A percentile compares a stretch with the other conserved stretches of the same genome.
phyloP scores from a whole-genome alignment of 1,140 invertebrate species.

The Zaprionus inermis region DNA sequence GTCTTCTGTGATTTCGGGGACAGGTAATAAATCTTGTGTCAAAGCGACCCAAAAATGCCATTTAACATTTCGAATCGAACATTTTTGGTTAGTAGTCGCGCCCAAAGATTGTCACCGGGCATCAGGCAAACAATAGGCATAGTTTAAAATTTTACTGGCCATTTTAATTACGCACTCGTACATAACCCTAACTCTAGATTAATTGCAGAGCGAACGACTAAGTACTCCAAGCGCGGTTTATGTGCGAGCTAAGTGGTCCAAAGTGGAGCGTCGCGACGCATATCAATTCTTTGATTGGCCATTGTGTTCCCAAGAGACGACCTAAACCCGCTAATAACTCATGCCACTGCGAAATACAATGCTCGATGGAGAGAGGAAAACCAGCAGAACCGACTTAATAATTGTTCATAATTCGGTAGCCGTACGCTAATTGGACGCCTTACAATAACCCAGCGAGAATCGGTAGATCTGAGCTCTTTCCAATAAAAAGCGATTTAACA shows the following conservation, averaged over 20 bases:
- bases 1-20: constrained; percentile 78
- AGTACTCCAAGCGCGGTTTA: constrained; percentile 50
- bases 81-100: constrained; percentile 55
- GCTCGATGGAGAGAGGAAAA: background rate
- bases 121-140: constrained; percentile 70
- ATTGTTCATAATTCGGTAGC: constrained; percentile 80
- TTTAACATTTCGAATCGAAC: constrained; percentile 61
- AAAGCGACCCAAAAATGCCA: constrained; percentile 55
- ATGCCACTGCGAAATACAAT: constrained; percentile 40
- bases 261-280: constrained; percentile 26
- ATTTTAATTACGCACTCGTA: constrained; percentile 62
- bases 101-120: constrained; percentile 29
- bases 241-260: constrained; percentile 62
- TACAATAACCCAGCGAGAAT: constrained; percentile 70
- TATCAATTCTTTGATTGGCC: constrained; percentile 52
- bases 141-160: constrained; percentile 54
- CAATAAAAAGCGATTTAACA: constrained; percentile 58
- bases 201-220: background rate
- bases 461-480: constrained; percentile 58
- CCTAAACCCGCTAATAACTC: constrained; percentile 41
- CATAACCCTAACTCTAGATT: constrained; percentile 1
- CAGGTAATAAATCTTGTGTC: constrained; percentile 75
- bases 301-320: constrained; percentile 43
- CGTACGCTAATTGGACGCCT: constrained; percentile 68
- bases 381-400: constrained; percentile 27